Evolutionary conservation across 2,888 invertebrate genomes (phyloP).

Genomic region (Nemoura dubitans): DNA sequence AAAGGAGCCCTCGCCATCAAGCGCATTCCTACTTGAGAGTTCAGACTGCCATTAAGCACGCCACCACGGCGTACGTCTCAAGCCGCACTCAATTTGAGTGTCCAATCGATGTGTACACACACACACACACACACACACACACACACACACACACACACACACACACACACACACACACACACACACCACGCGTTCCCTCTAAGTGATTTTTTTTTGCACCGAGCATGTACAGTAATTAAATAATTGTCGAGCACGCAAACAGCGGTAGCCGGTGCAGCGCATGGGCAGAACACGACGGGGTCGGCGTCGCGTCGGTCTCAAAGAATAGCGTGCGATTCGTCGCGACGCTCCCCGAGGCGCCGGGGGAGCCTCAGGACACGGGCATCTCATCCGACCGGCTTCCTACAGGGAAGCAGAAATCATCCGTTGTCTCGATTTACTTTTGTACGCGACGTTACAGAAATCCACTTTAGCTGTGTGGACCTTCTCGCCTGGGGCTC

Average conservation of each 20-base stretch:
- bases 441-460: constrained; percentile 12
- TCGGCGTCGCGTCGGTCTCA: background rate
- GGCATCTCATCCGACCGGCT: constrained; percentile 1
- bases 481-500: constrained; percentile 4
- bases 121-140: too few species aligned
- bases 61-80: background rate
- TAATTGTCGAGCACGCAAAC: background rate
- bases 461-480: constrained; percentile 7
- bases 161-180: too few species aligned
- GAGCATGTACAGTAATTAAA: background rate
- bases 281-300: background rate
- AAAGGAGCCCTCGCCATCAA: background rate
- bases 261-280: background rate
- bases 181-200: background rate
- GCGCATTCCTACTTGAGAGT: background rate
- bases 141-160: too few species aligned
- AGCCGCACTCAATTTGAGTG: background rate
- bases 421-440: constrained; percentile 18
- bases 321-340: background rate
- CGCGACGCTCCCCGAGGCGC: background rate
- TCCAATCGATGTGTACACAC: background rate
- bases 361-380: background rate
- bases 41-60: background rate
- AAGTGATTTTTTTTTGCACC: background rate
- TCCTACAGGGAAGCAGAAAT: constrained; percentile 9